phyloP scores from a whole-genome alignment of 2,888 invertebrate species.

The Diadegma fenestrale region DNA sequence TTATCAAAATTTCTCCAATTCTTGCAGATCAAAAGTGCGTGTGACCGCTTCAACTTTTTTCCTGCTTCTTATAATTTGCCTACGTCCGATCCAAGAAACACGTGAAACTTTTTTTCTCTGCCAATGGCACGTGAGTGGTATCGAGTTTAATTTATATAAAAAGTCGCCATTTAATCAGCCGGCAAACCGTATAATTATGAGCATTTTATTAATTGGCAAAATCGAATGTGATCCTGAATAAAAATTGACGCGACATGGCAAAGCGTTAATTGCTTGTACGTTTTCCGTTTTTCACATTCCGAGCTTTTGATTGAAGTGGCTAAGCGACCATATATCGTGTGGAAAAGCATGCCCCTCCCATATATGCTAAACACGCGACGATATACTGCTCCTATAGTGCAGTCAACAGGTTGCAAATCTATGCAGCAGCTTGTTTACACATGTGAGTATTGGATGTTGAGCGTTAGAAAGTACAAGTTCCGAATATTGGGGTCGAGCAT shows the following conservation, averaged over 20 bases:
- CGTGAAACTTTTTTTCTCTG: too few species aligned
- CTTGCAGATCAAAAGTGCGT: too few species aligned
- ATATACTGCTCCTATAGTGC: constrained; percentile 9
- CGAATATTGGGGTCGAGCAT: constrained; percentile 65
- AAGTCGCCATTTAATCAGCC: background rate
- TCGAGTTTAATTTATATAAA: background rate
- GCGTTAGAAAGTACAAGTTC: constrained; percentile 68
- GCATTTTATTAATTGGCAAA: background rate
- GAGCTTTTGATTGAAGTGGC: constrained; percentile 8
- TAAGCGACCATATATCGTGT: background rate
- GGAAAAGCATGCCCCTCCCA: constrained; percentile 20
- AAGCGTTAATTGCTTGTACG: background rate
- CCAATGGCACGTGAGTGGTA: too few species aligned
- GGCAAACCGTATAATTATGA: background rate
- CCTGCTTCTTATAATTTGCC: background rate
- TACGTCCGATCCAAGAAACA: too few species aligned
- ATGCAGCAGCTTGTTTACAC: constrained; percentile 30
- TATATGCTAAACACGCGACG: constrained; percentile 28
- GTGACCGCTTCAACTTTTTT: background rate
- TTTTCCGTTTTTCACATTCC: background rate
- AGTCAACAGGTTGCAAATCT: constrained; percentile 45
- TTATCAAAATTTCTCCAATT: too few species aligned
- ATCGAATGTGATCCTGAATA: background rate
- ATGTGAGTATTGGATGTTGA: constrained; percentile 38
- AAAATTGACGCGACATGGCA: background rate